phyloP scores from a whole-genome alignment of 92 coral and sea anemone genomes.

The Bergia sp. region DNA sequence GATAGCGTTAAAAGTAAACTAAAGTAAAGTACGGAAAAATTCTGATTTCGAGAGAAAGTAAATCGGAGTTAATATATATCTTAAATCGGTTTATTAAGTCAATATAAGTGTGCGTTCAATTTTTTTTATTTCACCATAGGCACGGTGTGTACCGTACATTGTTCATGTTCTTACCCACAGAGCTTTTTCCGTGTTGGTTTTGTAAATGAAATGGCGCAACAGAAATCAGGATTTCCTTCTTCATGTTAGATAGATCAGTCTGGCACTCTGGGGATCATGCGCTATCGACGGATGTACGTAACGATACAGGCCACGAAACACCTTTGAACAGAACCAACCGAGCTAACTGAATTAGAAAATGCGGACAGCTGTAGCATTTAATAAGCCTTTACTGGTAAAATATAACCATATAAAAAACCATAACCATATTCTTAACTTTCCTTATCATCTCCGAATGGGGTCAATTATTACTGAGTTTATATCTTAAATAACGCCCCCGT shows the following conservation, averaged over 20 bases:
- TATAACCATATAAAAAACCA: too few species aligned
- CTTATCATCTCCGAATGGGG: conserved; percentile 7
- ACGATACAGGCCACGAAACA: not conserved
- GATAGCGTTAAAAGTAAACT: too few species aligned
- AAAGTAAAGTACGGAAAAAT: too few species aligned
- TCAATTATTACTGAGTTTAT: not conserved
- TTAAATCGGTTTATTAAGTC: too few species aligned
- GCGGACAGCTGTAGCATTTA: not conserved
- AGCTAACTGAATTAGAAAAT: conserved; percentile 25
- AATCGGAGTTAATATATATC: too few species aligned
- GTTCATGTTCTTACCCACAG: not conserved
- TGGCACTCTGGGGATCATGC: not conserved
- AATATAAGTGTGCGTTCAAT: too few species aligned
- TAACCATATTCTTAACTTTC: not conserved
- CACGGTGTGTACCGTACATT: not conserved
- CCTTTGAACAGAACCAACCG: not conserved
- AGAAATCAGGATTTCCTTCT: conserved; percentile 13
- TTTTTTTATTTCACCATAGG: too few species aligned
- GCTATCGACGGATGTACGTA: not conserved
- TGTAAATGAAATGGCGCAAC: not conserved
- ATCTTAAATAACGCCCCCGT: conserved; percentile 1
- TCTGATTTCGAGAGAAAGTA: not conserved
- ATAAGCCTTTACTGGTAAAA: too few species aligned
- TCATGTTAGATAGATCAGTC: not conserved
- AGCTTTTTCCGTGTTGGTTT: conserved; percentile 8